Evolutionary conservation across 1,140 invertebrate species (phyloP), one percentile per base, ranked within the genome.

Genomic region (Drosophila hydei): DNA sequence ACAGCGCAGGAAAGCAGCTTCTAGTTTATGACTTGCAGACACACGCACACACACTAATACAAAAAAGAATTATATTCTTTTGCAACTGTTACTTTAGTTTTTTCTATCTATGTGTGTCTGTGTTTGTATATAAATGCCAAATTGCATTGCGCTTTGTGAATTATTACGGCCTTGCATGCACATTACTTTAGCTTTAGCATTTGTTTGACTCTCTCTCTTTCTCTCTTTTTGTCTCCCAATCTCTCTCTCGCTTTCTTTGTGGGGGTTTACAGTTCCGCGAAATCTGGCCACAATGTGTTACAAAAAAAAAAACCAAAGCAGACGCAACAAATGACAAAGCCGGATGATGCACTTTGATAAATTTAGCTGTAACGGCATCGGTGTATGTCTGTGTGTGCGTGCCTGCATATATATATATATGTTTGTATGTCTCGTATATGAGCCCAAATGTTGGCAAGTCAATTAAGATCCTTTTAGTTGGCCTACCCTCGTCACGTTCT

Each of bases 251-350:
- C 38, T 40, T 14, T n/a, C 11, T 40, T n/a, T 14, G 11, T 21
- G 12, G 43, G 50, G 14, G 59, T n/a, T 69, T 72, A 75, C 70
- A 69, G 47, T 81, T 77, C 59, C 63, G 60, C 75, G 75, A 87
- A 87, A 87, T 87, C 75, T 88, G 81, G 65, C 63, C 78, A 87
- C 81, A 87, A 87, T 85, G 77, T 85, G 81, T 75, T 80, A 75
- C 81, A 81, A 50, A 43, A 45, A 48, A 58, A n/a, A 48, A 36
- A 19, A 62, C 11, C 16, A 48, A 25, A 25, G 48, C 11, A 50
- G 36, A 23, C 36, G 47, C 33, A 72, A 76, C 56, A 72, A 75
- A 63, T 73, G 78, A 74, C 70, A 74, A 33, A 69, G 70, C 45
- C 54, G 52, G 42, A 6, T 45, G 40, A 48, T 56, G 52, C 61